Conservation (phyloP, 2,888 invertebrate species). For the Parnassius mnemosyne region DNA sequence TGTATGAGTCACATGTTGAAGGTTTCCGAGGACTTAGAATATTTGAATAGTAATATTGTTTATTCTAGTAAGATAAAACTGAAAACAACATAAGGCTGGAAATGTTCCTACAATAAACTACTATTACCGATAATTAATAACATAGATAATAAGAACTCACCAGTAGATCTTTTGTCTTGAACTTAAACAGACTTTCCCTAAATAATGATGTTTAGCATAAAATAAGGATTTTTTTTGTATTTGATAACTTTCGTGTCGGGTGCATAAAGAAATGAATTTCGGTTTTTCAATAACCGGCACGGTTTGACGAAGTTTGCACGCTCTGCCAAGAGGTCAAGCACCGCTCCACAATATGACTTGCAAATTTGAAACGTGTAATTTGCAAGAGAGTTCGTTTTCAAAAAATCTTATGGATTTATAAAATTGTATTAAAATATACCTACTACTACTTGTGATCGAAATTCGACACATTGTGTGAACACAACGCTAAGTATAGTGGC, state of each 20-base stretch:
- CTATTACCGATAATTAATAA: too few relatives aligned
- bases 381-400: conserved; percentile 6
- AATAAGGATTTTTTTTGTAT: neutral
- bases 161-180: too few relatives aligned
- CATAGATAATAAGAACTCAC: too few relatives aligned
- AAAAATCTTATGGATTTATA: conserved; percentile 8
- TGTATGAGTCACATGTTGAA: conserved; percentile 7
- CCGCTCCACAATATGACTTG: conserved; percentile 21
- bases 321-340: conserved; percentile 20
- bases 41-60: conserved; percentile 13
- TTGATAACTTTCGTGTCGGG: neutral
- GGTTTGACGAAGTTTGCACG: conserved; percentile 11
- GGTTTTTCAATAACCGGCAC: conserved; percentile 9
- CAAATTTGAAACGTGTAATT: conserved; percentile 19
- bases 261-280: conserved; percentile 5
- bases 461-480: too few relatives aligned
- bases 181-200: too few relatives aligned
- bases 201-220: neutral
- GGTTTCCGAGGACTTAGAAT: conserved; percentile 20
- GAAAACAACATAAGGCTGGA: too few relatives aligned
- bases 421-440: too few relatives aligned
- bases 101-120: too few relatives aligned
- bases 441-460: too few relatives aligned
- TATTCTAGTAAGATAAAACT: conserved; percentile 6
- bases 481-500: too few relatives aligned